Evolutionary conservation across 2,113 vertebrate genomes (phyloP), one percentile per base, ranked within the genome.

Genomic region (Gadus macrocephalus): DNA sequence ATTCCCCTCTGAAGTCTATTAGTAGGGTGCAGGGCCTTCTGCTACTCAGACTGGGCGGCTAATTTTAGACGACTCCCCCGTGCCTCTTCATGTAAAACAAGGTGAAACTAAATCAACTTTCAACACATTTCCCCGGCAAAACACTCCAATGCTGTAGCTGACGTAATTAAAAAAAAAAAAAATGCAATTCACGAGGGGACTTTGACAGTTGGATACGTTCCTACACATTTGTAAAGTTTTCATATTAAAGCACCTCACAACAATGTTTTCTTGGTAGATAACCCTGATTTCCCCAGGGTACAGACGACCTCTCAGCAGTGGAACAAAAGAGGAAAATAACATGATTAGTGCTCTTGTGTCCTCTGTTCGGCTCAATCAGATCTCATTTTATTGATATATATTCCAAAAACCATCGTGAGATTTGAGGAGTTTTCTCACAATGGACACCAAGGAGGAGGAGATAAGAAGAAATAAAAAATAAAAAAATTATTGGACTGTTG

Each of bases 1-100:
- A 86, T 88, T 90, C 86, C 89, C 89, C 89, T 89, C 83, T 59
- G 82, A 82, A 86, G 84, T 78, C 71, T 82, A 83, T 87, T 86
- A 85, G 84, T 28, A 62, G 75, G 73, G 71, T 67, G 85, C 77
- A 59, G 86, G 78, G 73, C 85, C 86, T 87, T 86, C 89, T 89
- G 87, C 84, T 81, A 84, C 70, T 74, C 86, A 87, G 83, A 83
- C 81, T 63, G 84, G 58, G 83, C 76, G 53, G 78, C 84, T 90
- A 87, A 87, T 87, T 88, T 89, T 86, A 87, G 82, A 86, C 27
- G 70, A 74, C 76, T 83, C 59, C n/a, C 72, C 61, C 12, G 74
- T 71, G 61, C 64, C 71, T 31, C 64, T 69, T 73, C 69, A 76
- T 77, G 77, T 78, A 85, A 83, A 80, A 80, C 87, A 90, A 88